Evolutionary conservation across 30 jellyfish, hydroid and myxozoan genomes (phyloP).

Genomic region (Sanderia malayensis): DNA sequence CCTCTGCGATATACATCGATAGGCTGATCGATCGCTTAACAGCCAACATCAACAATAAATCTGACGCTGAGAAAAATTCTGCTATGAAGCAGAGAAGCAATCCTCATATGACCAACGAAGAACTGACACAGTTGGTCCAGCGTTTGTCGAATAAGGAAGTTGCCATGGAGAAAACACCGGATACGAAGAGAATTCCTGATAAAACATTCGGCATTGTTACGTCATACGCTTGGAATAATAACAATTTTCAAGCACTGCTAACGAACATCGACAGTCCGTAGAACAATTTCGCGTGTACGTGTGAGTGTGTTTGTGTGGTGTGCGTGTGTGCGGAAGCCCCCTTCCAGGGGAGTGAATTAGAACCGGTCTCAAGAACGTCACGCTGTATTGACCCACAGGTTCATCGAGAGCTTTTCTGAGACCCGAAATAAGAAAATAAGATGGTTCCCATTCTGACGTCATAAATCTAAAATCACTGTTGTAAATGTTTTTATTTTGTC

Average conservation of each 20-base stretch:
- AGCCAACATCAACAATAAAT: neutral
- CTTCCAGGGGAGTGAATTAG: too few relatives aligned
- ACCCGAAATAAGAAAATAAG: too few relatives aligned
- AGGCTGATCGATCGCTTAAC: slow-evolving; percentile 46
- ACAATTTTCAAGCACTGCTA: slow-evolving; percentile 37
- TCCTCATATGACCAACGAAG: slow-evolving; percentile 26
- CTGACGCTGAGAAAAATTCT: neutral
- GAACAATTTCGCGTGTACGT: too few relatives aligned
- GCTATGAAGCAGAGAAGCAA: neutral
- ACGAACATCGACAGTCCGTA: slow-evolving; percentile 59
- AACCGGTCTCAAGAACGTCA: too few relatives aligned
- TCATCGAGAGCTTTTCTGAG: too few relatives aligned
- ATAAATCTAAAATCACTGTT: too few relatives aligned
- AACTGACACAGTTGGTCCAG: slow-evolving; percentile 25
- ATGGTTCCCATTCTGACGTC: too few relatives aligned
- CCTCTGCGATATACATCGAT: slow-evolving; percentile 31
- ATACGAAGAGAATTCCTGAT: slow-evolving; percentile 37
- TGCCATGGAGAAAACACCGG: slow-evolving; percentile 67
- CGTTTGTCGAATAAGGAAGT: slow-evolving; percentile 52
- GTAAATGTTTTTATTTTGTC: too few relatives aligned
- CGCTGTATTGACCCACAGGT: too few relatives aligned
- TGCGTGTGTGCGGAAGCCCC: too few relatives aligned
- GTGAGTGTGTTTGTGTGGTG: too few relatives aligned
- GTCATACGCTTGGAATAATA: slow-evolving; percentile 74
- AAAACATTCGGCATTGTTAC: slow-evolving; percentile 56